These are phyloP conservation scores for Spisula subtruncata DNA, from an alignment of 2,888 invertebrate species.

Conservation along the genomic window DNA sequence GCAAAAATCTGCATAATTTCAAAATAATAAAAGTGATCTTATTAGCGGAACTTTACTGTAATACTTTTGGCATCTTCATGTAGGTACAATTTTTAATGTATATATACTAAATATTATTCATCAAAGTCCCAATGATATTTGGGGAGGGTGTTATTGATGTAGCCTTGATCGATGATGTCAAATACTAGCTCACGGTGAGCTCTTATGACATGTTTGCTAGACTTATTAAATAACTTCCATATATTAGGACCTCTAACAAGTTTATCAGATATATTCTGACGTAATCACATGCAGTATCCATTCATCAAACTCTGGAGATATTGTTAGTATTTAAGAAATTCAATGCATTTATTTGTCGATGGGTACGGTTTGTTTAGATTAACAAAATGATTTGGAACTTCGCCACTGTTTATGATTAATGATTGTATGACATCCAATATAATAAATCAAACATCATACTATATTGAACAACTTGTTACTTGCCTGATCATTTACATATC, in stretches of 20 bases:
- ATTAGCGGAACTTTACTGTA: too few species aligned
- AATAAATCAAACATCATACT: not conserved
- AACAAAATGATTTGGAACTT: not conserved
- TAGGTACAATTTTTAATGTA: too few species aligned
- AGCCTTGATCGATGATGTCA: not conserved
- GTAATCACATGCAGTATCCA: not conserved
- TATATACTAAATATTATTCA: not conserved
- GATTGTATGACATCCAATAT: not conserved
- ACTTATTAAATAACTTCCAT: not conserved
- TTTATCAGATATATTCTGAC: not conserved
- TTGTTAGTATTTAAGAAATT: conserved; percentile 15
- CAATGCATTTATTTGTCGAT: not conserved
- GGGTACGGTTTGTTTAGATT: not conserved
- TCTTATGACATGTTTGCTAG: not conserved
- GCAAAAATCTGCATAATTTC: too few species aligned
- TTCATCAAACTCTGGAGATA: not conserved
- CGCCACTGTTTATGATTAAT: conserved; percentile 19
- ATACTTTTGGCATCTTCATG: too few species aligned
- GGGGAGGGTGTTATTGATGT: not conserved
- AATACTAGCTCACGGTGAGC: not conserved
- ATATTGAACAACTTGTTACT: not conserved
- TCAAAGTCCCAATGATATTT: not conserved
- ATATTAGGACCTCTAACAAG: not conserved
- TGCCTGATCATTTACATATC: not conserved
- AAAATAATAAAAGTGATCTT: too few species aligned